Conservation (phyloP, 2,797 vertebrate genomes). For the Oryzias sinensis region DNA sequence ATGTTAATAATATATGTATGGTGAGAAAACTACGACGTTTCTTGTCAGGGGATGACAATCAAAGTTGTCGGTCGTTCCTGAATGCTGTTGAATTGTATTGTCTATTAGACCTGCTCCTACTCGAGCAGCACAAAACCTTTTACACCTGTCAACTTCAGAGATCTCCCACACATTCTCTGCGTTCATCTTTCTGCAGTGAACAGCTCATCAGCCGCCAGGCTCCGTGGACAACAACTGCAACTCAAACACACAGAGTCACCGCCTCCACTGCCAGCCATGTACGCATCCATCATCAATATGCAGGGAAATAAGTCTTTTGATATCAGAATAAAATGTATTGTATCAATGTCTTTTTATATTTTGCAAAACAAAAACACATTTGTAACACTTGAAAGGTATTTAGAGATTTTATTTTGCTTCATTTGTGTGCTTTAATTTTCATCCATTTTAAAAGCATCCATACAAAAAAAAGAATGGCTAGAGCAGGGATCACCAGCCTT, state of each 20-base stretch:
- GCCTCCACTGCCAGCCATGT: conserved; percentile 52
- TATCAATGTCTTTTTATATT: conserved; percentile 46
- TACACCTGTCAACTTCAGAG: conserved; percentile 61
- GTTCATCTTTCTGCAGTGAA: conserved; percentile 62
- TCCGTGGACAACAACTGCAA: conserved; percentile 37
- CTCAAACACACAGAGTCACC: conserved; percentile 32
- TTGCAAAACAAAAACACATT: conserved; percentile 45
- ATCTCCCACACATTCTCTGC: conserved; percentile 62
- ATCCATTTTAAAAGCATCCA: conserved; percentile 23
- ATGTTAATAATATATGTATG: not conserved
- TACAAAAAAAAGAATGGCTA: conserved; percentile 2
- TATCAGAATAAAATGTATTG: conserved; percentile 50
- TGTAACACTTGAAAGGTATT: conserved; percentile 29
- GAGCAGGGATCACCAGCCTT: no score
- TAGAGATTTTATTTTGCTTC: conserved; percentile 25
- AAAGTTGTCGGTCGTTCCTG: conserved; percentile 27
- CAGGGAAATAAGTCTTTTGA: conserved; percentile 60
- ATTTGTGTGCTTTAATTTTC: conserved; percentile 16
- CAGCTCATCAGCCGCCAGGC: conserved; percentile 56
- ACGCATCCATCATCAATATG: conserved; percentile 73
- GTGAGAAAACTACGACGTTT: conserved; percentile 9
- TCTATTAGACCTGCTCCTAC: conserved; percentile 47
- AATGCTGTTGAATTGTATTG: conserved; percentile 29
- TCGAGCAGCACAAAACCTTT: conserved; percentile 31
- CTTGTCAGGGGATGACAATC: conserved; percentile 24